Percentiles rank a stretch among this genome's conserved stretches.
Conservation (phyloP, 2,888 invertebrate species). For the Drosophila seclusa region DNA sequence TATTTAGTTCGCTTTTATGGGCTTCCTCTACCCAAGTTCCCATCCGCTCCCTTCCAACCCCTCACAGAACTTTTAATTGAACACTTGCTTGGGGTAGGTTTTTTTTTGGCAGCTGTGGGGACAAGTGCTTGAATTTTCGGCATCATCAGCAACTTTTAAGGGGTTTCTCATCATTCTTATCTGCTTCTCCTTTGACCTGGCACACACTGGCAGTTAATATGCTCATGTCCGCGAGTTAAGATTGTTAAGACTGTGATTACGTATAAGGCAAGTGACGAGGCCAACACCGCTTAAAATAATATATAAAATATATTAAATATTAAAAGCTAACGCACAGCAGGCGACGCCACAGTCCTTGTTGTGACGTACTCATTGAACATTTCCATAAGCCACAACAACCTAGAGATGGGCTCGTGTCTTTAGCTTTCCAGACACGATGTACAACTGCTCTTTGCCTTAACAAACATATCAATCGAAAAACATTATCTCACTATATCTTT, state of each 20-base stretch:
- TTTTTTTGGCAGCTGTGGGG: constrained; percentile 34
- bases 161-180: constrained; percentile 54
- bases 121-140: constrained; percentile 49
- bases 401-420: constrained; percentile 10
- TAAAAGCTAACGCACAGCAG: constrained; percentile 46
- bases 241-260: constrained; percentile 56
- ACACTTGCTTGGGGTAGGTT: constrained; percentile 28
- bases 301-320: constrained; percentile 59
- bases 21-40: background rate
- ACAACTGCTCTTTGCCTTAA: background rate
- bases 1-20: constrained; percentile 5
- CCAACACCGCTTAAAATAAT: constrained; percentile 61
- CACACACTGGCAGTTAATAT: constrained; percentile 40
- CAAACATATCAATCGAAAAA: background rate
- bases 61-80: constrained; percentile 40
- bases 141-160: constrained; percentile 52
- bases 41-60: background rate
- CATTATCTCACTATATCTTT: background rate
- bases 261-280: constrained; percentile 39
- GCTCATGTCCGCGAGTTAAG: constrained; percentile 55
- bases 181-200: constrained; percentile 12
- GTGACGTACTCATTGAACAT: constrained; percentile 56
- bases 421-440: background rate
- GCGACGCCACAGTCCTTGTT: constrained; percentile 19
- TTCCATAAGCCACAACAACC: constrained; percentile 38